Evolutionary conservation across 1,140 invertebrate genomes (phyloP).

Genomic region (Drosophila ambigua): DNA sequence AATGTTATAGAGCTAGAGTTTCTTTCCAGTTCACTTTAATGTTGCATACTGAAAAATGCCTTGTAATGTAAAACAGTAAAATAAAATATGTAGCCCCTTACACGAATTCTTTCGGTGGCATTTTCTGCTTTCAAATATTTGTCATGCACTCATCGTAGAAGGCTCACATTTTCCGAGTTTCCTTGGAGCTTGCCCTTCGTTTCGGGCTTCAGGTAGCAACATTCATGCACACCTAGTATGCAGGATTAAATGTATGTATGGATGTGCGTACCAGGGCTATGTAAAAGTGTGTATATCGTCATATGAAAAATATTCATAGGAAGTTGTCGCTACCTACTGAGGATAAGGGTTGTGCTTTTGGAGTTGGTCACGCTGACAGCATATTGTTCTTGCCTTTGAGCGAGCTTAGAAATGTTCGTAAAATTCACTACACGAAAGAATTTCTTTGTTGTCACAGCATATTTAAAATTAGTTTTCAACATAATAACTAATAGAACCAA

Average conservation of each 20-base stretch:
- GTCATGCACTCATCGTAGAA: slow-evolving; percentile 51
- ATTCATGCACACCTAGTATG: slow-evolving; percentile 25
- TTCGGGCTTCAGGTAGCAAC: slow-evolving; percentile 21
- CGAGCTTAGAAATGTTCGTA: slow-evolving; percentile 43
- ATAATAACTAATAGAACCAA: too few species aligned
- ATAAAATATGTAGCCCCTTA: slow-evolving; percentile 66
- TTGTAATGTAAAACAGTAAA: slow-evolving; percentile 64
- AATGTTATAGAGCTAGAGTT: too few species aligned
- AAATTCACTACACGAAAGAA: slow-evolving; percentile 62
- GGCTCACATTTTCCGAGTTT: slow-evolving; percentile 23
- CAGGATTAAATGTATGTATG: too few species aligned
- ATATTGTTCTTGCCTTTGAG: slow-evolving; percentile 47
- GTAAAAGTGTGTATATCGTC: slow-evolving; percentile 25
- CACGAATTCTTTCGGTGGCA: slow-evolving; percentile 58
- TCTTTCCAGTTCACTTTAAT: slow-evolving; percentile 2
- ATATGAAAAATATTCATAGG: slow-evolving; percentile 60
- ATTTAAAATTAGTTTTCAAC: too few species aligned
- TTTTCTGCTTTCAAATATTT: slow-evolving; percentile 65
- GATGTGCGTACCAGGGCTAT: background rate
- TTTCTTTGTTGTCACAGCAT: slow-evolving; percentile 61
- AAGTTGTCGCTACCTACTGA: slow-evolving; percentile 29
- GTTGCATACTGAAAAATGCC: slow-evolving; percentile 43
- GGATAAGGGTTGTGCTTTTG: slow-evolving; percentile 11
- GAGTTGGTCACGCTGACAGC: slow-evolving; percentile 57
- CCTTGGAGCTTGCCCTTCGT: slow-evolving; percentile 18